These are phyloP conservation scores for Himantopus leucocephalus DNA, from an alignment of 2,113 vertebrate genomes.

Conservation along the genomic window DNA sequence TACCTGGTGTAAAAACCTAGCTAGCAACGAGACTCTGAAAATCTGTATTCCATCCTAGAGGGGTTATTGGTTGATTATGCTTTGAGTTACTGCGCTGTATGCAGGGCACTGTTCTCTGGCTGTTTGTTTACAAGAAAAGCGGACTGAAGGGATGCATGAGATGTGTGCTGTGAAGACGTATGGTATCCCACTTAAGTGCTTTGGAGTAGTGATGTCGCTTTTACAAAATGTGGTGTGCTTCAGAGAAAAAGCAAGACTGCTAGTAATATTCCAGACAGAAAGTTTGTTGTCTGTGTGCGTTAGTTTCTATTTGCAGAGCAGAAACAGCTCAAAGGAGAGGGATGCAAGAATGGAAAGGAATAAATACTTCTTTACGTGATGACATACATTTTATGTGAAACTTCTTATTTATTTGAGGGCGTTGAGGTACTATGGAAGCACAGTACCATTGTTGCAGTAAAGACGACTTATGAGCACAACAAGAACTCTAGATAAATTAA, in stretches of 20 bases:
- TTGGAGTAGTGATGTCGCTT: background rate
- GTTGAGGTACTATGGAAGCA: background rate
- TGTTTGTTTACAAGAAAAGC: slow-evolving; percentile 5
- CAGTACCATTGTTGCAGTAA: slow-evolving; percentile 18
- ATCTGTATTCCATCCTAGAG: background rate
- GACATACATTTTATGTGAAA: background rate
- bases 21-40: background rate
- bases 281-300: background rate
- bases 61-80: background rate
- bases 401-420: background rate
- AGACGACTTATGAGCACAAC: slow-evolving; percentile 41
- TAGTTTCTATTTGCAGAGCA: background rate
- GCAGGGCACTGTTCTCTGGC: background rate
- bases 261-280: background rate
- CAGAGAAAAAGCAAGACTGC: background rate
- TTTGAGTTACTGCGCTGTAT: slow-evolving; percentile 25
- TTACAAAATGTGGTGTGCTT: background rate
- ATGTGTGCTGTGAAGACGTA: slow-evolving; percentile 31
- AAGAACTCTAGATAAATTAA: slow-evolving; percentile 53
- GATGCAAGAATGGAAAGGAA: background rate
- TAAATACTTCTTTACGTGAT: background rate
- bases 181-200: slow-evolving; percentile 38
- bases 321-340: background rate
- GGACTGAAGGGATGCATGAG: background rate
- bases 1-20: background rate